Evolutionary conservation across 2,888 invertebrate genomes (phyloP), one percentile per base, ranked within the genome.

Genomic region (Metacarcinus magister): DNA sequence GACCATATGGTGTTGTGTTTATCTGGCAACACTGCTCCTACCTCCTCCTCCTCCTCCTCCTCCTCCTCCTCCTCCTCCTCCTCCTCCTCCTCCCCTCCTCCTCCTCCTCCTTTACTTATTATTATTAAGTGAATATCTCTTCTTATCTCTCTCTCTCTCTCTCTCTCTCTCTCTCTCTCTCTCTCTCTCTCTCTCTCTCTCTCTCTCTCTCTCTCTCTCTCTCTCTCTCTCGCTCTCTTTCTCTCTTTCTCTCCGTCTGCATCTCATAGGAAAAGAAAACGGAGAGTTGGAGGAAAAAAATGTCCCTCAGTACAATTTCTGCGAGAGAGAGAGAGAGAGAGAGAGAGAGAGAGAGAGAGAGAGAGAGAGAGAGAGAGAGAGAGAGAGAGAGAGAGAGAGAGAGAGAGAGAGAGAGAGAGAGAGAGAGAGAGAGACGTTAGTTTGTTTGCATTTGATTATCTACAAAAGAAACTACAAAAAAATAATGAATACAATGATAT

Each of bases 311-410:
- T 32, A 23, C 54, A 23, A 23, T 5, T 7, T 19, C 7, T 60
- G 60, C 16, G 2, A 19, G 10, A 16, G 19, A 2, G 60, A 16
- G 2, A 16, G 19, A 60, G 19, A 60, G 60, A 60, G 48, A 60
- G 60, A 60, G 60, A 16, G 19, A 16, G 60, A 60, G 60, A 60
- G 19, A 16, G 60, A 60, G 10, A 60, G 60, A 43, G 89, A 89
- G 32, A 89, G 43, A 43, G 16, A 28, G 92, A 0, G 2, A 32
- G 54, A 54, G 54, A 92, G 89, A 89, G 16, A 89, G 32, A 28
- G 89, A 19, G 39, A 89, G 89, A 89, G 89, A 89, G 89, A 89
- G 89, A 89, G 39, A 89, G 89, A 87, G 89, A 89, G 89, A 89
- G 89, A 89, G 39, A 39, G 39, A 39, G 54, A 60, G 92, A 5